phyloP scores from a whole-genome alignment of 2,888 invertebrate species.

The Eutolmus rufibarbis region DNA sequence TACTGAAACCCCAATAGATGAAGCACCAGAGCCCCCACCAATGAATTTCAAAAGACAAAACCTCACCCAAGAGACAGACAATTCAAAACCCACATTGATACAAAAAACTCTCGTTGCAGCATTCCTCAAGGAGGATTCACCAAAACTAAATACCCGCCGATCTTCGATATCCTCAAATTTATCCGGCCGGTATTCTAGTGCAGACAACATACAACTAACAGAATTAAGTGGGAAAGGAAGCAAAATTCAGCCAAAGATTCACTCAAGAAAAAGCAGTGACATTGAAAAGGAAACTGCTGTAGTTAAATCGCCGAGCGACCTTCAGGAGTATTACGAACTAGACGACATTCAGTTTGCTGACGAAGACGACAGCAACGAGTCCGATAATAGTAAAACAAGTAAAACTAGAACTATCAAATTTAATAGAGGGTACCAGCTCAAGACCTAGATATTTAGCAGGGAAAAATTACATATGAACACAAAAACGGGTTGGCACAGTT shows the following conservation, averaged over 20 bases:
- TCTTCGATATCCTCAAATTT: constrained; percentile 58
- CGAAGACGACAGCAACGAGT: constrained; percentile 60
- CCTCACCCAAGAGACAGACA: constrained; percentile 55
- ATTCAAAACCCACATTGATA: constrained; percentile 23
- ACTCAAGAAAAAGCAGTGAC: constrained; percentile 55
- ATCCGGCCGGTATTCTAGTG: constrained; percentile 57
- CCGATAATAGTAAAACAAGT: constrained; percentile 34
- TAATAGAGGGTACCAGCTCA: constrained; percentile 26
- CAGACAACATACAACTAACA: constrained; percentile 57
- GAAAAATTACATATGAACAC: not conserved
- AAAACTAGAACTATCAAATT: constrained; percentile 32
- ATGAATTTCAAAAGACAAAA: constrained; percentile 49
- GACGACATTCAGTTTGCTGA: constrained; percentile 77
- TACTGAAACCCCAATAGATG: constrained; percentile 71
- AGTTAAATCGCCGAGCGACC: constrained; percentile 70
- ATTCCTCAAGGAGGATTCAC: constrained; percentile 38
- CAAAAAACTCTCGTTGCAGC: constrained; percentile 40
- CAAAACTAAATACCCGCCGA: constrained; percentile 32
- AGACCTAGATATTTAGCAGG: not conserved
- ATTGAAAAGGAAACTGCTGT: constrained; percentile 72
- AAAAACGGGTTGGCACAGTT: constrained; percentile 36
- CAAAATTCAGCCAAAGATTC: constrained; percentile 52
- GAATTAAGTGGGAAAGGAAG: not conserved
- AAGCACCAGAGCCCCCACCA: constrained; percentile 63
- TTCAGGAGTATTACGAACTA: constrained; percentile 68